Evolutionary conservation across 1,140 invertebrate species (phyloP).

Genomic region (Hyles vespertilio): DNA sequence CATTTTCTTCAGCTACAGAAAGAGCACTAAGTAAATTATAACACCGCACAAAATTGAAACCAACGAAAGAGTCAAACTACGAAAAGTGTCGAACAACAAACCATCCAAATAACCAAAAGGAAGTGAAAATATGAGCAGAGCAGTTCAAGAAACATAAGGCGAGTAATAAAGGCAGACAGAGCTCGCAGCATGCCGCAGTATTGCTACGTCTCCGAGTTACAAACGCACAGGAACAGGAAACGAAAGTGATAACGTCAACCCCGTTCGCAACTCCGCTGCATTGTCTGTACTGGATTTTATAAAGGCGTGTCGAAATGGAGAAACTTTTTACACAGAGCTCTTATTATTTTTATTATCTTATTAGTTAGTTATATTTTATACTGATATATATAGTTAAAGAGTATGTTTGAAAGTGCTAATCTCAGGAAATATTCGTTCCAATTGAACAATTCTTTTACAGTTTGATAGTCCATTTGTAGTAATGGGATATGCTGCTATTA

Average conservation of each 20-base stretch:
- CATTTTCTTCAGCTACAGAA: too few species aligned
- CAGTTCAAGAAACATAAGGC: not conserved
- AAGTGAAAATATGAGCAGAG: not conserved
- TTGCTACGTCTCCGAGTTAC: constrained; percentile 8
- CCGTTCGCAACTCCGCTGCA: constrained; percentile 4
- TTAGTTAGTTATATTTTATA: not conserved
- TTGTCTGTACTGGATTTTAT: constrained; percentile 8
- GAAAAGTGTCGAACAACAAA: too few species aligned
- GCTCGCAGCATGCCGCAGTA: not conserved
- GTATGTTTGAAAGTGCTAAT: too few species aligned
- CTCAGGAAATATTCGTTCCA: too few species aligned
- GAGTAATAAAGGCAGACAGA: not conserved
- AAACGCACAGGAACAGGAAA: constrained; percentile 14
- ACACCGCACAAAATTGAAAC: too few species aligned
- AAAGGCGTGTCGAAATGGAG: constrained; percentile 3
- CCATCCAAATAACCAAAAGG: too few species aligned
- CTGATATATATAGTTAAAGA: not conserved
- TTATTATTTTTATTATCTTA: not conserved
- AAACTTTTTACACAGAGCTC: not conserved
- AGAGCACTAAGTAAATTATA: too few species aligned
- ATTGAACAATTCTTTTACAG: too few species aligned
- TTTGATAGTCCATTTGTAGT: too few species aligned
- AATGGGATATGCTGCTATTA: too few species aligned
- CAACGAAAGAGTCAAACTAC: too few species aligned
- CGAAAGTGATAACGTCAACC: constrained; percentile 16